phyloP scores from a whole-genome alignment of 30 jellyfish, hydroid and myxozoan species.

The Hydractinia symbiolongicarpus region DNA sequence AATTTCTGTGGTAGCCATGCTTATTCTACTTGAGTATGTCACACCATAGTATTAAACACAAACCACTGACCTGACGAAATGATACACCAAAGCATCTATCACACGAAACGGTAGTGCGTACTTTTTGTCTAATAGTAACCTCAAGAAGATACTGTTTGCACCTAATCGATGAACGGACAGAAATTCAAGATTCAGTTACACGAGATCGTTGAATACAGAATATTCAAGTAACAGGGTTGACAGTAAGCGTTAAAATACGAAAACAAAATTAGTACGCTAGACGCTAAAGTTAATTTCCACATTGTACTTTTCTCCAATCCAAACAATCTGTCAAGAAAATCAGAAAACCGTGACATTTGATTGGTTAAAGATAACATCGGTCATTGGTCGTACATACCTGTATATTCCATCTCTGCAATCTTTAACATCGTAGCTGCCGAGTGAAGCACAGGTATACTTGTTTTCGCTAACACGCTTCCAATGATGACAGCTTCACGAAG shows the following conservation, averaged over 20 bases:
- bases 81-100: conserved; percentile 71
- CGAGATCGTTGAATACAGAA: no score
- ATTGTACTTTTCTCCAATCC: no score
- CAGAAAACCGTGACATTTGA: no score
- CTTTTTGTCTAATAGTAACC: conserved; percentile 64
- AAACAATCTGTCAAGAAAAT: no score
- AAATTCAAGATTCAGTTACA: no score
- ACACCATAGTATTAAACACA: not conserved
- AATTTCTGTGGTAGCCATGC: no score
- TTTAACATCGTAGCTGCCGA: conserved; percentile 87
- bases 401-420: conserved; percentile 86
- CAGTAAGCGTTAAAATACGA: no score
- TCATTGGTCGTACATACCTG: conserved; percentile 32
- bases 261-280: no score
- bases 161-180: not conserved
- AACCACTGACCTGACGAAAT: conserved; percentile 28
- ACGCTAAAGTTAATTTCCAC: no score
- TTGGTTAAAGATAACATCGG: no score
- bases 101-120: conserved; percentile 93
- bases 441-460: conserved; percentile 82
- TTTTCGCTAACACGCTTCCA: conserved; percentile 69
- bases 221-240: no score
- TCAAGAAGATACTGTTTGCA: conserved; percentile 76
- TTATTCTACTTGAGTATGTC: no score
- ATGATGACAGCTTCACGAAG: conserved; percentile 90